Evolutionary conservation across 2,888 invertebrate genomes (phyloP).

Genomic region (Andrena bucephala): DNA sequence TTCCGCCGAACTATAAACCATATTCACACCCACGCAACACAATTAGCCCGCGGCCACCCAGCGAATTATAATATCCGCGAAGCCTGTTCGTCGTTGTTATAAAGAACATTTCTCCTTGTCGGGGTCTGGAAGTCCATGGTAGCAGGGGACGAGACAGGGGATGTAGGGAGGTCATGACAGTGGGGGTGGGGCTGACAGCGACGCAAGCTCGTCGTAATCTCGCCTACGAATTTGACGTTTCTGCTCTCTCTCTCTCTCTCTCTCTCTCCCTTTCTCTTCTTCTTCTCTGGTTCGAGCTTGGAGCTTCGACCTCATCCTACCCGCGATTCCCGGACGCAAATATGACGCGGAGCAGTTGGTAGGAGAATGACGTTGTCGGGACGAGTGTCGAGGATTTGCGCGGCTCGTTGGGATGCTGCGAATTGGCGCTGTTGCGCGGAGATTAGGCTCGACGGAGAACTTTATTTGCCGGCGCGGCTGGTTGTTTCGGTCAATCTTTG

Average conservation of each 20-base stretch:
- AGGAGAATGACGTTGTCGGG: slow-evolving; percentile 14
- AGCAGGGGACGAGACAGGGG: neutral
- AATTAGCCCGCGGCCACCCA: slow-evolving; percentile 81
- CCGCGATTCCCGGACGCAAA: slow-evolving; percentile 48
- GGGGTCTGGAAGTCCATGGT: slow-evolving; percentile 4
- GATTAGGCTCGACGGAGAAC: neutral
- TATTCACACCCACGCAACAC: slow-evolving; percentile 84
- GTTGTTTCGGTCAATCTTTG: neutral
- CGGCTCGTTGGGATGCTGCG: slow-evolving; percentile 2
- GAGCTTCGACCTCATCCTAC: slow-evolving; percentile 8
- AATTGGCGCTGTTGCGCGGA: slow-evolving; percentile 14
- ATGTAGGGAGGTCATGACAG: neutral
- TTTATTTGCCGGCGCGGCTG: neutral
- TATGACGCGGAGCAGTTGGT: slow-evolving; percentile 37
- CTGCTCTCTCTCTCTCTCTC: slow-evolving; percentile 6
- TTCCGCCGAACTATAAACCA: slow-evolving; percentile 84
- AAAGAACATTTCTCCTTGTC: slow-evolving; percentile 15
- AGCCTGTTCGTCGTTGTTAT: slow-evolving; percentile 17
- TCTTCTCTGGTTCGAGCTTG: slow-evolving; percentile 26
- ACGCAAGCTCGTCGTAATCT: slow-evolving; percentile 51
- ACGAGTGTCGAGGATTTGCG: slow-evolving; percentile 29
- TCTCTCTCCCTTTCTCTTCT: slow-evolving; percentile 23
- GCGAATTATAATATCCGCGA: slow-evolving; percentile 80
- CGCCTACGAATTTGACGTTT: slow-evolving; percentile 33
- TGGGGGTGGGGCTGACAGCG: slow-evolving; percentile 39